Conservation (phyloP, 2,797 vertebrate species). For the Florisuga fusca region DNA sequence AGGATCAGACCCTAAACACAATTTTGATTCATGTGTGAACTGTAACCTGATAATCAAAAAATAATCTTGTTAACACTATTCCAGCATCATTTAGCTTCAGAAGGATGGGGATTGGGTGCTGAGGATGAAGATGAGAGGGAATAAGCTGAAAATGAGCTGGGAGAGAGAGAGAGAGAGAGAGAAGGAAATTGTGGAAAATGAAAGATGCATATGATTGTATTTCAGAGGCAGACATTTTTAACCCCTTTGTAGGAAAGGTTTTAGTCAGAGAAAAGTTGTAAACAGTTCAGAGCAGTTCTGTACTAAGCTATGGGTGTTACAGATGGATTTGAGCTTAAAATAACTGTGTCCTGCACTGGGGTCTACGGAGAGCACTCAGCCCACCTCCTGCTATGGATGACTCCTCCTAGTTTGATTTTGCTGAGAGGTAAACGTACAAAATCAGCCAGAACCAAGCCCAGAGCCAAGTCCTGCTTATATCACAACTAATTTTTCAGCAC, state of each 20-base stretch:
- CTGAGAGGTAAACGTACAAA: rapidly evolving
- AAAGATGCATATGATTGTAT: neutral
- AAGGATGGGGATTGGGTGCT: neutral
- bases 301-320: neutral
- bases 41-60: neutral
- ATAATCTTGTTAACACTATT: neutral
- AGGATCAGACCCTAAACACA: neutral
- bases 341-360: rapidly evolving
- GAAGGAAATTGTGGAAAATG: neutral
- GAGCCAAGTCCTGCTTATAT: neutral
- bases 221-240: neutral
- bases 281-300: neutral
- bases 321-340: neutral
- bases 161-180: neutral
- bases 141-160: neutral
- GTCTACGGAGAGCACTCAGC: neutral
- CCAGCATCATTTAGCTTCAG: neutral
- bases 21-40: neutral
- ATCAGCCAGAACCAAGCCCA: neutral
- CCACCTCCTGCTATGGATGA: neutral
- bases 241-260: neutral
- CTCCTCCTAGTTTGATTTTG: neutral
- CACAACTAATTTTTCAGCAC: neutral
- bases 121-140: neutral
- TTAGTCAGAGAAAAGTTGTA: neutral